These are phyloP conservation scores for Borostomias antarcticus DNA, from an alignment of 2,797 vertebrate genomes.

Conservation along the genomic window DNA sequence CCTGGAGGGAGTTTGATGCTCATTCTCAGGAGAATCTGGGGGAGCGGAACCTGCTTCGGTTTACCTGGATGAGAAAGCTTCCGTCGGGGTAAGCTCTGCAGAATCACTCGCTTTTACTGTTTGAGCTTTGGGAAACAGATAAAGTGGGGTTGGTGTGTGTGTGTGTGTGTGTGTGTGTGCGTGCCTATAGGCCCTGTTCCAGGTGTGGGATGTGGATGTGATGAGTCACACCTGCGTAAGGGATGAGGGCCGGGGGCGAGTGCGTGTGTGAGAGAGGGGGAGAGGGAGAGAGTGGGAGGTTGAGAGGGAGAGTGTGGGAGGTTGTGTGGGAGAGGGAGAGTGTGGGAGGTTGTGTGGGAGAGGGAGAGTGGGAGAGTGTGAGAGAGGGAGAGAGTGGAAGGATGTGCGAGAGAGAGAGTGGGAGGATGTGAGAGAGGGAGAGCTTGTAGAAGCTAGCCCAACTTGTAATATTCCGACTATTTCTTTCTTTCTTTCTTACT, in stretches of 20 bases:
- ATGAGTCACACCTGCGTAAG: conserved; percentile 44
- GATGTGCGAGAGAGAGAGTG: neutral
- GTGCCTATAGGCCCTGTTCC: conserved; percentile 12
- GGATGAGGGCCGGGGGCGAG: conserved; percentile 25
- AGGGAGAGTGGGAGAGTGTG: neutral
- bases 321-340: neutral
- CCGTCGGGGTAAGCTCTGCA: conserved; percentile 41
- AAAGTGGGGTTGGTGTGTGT: neutral
- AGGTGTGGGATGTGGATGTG: conserved; percentile 15
- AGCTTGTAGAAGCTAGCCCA: no score
- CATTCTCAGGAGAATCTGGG: no score
- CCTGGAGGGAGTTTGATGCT: no score
- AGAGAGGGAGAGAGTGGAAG: no score
- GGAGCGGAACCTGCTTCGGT: neutral
- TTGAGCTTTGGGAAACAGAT: conserved; percentile 6
- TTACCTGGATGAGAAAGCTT: conserved; percentile 1
- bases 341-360: neutral
- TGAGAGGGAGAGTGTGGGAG: neutral
- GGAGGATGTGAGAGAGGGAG: neutral
- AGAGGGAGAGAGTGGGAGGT: neutral
- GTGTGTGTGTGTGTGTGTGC: conserved; percentile 13
- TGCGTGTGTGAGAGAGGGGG: neutral
- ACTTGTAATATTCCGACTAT: no score
- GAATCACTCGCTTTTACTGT: neutral
- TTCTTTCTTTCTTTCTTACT: no score